Conservation (phyloP, 2,888 invertebrate genomes). For the Junonia oenone region DNA sequence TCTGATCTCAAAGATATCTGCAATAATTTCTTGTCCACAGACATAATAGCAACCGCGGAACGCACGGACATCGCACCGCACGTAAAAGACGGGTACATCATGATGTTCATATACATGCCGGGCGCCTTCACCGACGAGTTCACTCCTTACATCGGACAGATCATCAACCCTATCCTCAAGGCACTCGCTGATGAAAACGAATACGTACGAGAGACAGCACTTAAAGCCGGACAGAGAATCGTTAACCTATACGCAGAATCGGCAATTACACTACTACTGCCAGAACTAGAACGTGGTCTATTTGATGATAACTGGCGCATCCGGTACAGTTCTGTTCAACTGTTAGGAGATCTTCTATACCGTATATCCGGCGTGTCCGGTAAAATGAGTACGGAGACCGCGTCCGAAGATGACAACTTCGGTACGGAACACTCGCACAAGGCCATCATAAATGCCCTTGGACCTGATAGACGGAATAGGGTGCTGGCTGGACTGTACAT, state of each 20-base stretch:
- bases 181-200: constrained; percentile 99
- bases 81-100: constrained; percentile 99
- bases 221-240: constrained; percentile 97
- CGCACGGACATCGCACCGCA: constrained; percentile 96
- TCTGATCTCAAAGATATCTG: too few relatives aligned
- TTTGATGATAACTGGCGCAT: constrained; percentile 99
- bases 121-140: constrained; percentile 97
- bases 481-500: constrained; percentile 97
- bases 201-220: constrained; percentile 97
- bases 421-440: constrained; percentile 97
- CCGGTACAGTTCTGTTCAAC: constrained; percentile 89
- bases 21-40: too few relatives aligned
- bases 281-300: constrained; percentile 94
- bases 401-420: constrained; percentile 99
- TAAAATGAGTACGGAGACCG: constrained; percentile 99
- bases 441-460: constrained; percentile 93
- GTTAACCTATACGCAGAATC: constrained; percentile 97
- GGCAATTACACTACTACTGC: constrained; percentile 93
- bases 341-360: constrained; percentile 96
- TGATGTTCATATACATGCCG: constrained; percentile 99
- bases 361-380: constrained; percentile 98
- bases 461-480: constrained; percentile 92
- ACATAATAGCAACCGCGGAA: constrained; percentile 96
- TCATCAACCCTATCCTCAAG: constrained; percentile 97
- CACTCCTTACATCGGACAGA: constrained; percentile 96